Conservation (phyloP, 2,888 invertebrate species). For the Imbricaverruca yamaguchii region DNA sequence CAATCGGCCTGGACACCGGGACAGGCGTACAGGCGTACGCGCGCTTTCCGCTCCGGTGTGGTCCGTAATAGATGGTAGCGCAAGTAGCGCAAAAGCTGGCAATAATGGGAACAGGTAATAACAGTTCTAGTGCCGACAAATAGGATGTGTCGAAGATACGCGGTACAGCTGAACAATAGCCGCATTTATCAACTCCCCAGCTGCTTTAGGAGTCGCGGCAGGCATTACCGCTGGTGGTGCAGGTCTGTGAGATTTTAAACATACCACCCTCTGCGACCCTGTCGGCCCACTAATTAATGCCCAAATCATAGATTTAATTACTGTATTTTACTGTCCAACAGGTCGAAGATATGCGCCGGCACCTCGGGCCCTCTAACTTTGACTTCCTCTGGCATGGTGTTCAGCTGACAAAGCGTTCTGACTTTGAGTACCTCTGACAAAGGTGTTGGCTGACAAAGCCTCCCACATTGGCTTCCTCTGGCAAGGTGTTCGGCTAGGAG, state of each 20-base stretch:
- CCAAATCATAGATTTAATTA: conserved; percentile 16
- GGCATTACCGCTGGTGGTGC: background rate
- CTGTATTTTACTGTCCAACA: background rate
- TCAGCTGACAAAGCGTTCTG: background rate
- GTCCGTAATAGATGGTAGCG: background rate
- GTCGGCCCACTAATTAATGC: background rate
- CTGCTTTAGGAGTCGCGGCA: background rate
- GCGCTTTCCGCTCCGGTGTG: background rate
- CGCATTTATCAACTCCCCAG: background rate
- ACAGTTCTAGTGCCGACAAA: conserved; percentile 17
- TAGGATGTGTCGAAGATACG: conserved; percentile 10
- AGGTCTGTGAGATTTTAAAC: background rate
- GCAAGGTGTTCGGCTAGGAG: no score
- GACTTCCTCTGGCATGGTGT: background rate
- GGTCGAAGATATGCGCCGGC: background rate
- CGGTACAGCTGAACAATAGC: background rate
- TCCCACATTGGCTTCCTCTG: no score
- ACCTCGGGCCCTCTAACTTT: background rate
- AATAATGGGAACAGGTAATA: conserved; percentile 14
- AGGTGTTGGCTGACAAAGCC: no score
- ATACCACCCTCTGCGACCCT: background rate
- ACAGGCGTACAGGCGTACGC: background rate
- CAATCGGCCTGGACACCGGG: background rate
- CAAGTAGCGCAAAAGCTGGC: conserved; percentile 17
- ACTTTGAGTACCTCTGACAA: no score